Evolutionary conservation across 2,113 vertebrate species (phyloP).

Genomic region (Callipepla squamata): DNA sequence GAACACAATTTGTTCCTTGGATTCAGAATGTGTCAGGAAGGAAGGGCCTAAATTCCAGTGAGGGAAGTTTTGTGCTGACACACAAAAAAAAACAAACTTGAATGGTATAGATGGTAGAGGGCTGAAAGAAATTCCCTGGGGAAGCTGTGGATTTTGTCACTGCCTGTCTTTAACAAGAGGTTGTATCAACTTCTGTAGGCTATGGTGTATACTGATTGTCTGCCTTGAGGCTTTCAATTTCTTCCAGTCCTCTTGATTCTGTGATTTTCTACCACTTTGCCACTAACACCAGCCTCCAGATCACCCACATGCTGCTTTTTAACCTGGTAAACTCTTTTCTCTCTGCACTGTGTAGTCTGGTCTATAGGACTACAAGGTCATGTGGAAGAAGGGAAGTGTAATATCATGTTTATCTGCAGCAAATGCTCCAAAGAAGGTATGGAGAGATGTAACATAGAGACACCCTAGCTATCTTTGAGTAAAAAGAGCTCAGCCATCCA

Average conservation of each 20-base stretch:
- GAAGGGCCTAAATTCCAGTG: background rate
- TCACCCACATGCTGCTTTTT: background rate
- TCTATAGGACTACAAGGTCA: background rate
- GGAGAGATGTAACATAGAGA: background rate
- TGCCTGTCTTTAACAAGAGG: background rate
- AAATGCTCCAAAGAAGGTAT: background rate
- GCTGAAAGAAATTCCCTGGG: background rate
- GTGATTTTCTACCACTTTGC: background rate
- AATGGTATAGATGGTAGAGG: background rate
- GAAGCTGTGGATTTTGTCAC: slow-evolving; percentile 10
- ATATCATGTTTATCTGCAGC: background rate
- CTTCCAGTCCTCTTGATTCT: slow-evolving; percentile 2
- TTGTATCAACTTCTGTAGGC: background rate
- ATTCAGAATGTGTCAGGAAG: background rate
- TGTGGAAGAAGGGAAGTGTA: background rate
- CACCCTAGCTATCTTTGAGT: background rate
- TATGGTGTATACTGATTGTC: background rate
- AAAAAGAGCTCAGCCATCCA: background rate
- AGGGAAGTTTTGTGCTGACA: background rate
- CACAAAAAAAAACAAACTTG: fast-evolving
- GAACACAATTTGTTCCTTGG: background rate
- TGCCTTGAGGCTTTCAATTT: slow-evolving; percentile 25
- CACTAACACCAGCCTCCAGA: background rate
- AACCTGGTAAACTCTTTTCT: background rate
- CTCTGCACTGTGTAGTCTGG: background rate